phyloP scores from a whole-genome alignment of 2,797 vertebrate genomes.

The Etheostoma perlongum region DNA sequence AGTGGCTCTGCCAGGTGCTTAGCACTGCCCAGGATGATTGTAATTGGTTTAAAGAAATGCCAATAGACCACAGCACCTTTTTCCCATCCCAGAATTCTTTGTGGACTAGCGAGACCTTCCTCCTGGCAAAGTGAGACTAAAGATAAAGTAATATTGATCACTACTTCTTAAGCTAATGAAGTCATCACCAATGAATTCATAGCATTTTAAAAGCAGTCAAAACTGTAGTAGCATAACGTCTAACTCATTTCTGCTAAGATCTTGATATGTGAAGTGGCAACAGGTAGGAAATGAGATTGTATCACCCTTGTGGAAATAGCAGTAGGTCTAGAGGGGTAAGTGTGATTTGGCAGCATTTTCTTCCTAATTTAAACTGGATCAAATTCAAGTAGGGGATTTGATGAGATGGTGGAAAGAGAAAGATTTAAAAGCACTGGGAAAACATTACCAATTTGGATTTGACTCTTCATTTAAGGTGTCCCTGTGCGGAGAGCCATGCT shows the following conservation, averaged over 20 bases:
- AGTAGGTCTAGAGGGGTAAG: conserved; percentile 8
- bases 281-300: too few relatives aligned
- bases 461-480: conserved; percentile 17
- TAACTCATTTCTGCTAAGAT: neutral
- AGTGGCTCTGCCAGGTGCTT: too few relatives aligned
- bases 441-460: conserved; percentile 27
- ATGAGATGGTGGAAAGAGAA: conserved; percentile 45
- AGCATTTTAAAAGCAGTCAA: conserved; percentile 16
- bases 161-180: conserved; percentile 8
- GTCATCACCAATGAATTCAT: neutral
- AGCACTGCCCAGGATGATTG: too few relatives aligned
- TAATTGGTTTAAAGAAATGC: too few relatives aligned
- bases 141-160: conserved; percentile 21
- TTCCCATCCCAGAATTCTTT: too few relatives aligned
- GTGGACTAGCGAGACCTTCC: too few relatives aligned
- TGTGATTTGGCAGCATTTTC: conserved; percentile 21
- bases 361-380: conserved; percentile 49
- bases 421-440: conserved; percentile 30
- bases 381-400: conserved; percentile 45
- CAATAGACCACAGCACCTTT: too few relatives aligned
- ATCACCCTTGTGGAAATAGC: neutral
- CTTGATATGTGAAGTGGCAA: too few relatives aligned
- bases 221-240: conserved; percentile 5
- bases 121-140: too few relatives aligned
- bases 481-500: conserved; percentile 5